phyloP scores from a whole-genome alignment of 2,797 vertebrate species.

The Borostomias antarcticus region DNA sequence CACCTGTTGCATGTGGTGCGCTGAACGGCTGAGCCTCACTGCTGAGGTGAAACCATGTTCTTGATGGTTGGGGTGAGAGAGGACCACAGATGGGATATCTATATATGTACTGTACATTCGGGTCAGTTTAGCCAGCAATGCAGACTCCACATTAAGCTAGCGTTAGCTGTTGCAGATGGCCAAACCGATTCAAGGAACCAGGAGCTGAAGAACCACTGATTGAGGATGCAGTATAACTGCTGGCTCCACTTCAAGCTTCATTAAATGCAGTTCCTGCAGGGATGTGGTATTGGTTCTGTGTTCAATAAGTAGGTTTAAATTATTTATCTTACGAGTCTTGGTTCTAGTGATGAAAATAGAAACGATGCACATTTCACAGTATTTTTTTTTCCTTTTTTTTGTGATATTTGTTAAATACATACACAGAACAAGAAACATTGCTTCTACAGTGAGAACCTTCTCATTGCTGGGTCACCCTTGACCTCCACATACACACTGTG shows the following conservation, averaged over 20 bases:
- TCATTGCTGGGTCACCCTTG: conserved; percentile 40
- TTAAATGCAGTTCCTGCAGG: background rate
- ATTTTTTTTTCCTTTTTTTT: conserved; percentile 69
- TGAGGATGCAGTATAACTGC: background rate
- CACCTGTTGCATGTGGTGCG: conserved; percentile 8
- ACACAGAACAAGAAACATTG: conserved; percentile 71
- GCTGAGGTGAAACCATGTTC: conserved; percentile 58
- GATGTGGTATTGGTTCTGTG: conserved; percentile 24
- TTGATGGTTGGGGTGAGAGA: too few species aligned
- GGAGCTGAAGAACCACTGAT: background rate
- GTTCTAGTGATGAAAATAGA: conserved; percentile 60
- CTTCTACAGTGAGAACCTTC: conserved; percentile 67
- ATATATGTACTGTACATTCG: background rate
- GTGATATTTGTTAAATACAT: conserved; percentile 71
- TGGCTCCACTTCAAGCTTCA: background rate
- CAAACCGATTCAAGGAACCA: background rate
- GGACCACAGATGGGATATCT: conserved; percentile 13
- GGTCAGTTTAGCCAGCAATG: background rate
- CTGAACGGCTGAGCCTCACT: conserved; percentile 51
- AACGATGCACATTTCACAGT: conserved; percentile 78
- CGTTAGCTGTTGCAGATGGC: background rate
- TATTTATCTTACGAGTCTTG: conserved; percentile 9
- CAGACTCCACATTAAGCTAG: background rate
- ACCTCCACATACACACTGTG: conserved; percentile 20
- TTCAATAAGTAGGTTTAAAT: background rate